These are phyloP conservation scores for Hyaena hyaena DNA, from an alignment of 2,113 vertebrate genomes.

Conservation along the genomic window DNA sequence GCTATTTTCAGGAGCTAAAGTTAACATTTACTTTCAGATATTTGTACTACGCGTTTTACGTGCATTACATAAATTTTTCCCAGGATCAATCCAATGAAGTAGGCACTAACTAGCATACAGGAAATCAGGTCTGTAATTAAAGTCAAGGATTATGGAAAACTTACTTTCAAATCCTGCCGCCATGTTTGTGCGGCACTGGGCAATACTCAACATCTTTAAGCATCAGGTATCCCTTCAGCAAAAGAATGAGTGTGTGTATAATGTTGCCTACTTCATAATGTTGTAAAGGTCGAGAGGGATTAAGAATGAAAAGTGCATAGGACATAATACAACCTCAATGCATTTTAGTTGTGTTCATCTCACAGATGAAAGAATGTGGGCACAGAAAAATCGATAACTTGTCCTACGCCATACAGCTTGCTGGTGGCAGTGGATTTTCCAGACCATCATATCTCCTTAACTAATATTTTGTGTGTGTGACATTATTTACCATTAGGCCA, in stretches of 20 bases:
- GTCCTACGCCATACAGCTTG: background rate
- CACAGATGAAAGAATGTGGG: background rate
- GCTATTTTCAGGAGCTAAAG: background rate
- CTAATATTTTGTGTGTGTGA: background rate
- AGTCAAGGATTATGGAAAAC: background rate
- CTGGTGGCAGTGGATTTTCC: background rate
- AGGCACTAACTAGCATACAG: background rate
- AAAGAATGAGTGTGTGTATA: background rate
- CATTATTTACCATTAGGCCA: background rate
- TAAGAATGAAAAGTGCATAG: background rate
- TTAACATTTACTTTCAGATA: background rate
- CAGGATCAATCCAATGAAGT: background rate
- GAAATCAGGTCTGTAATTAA: background rate
- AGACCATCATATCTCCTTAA: background rate
- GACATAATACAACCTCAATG: background rate
- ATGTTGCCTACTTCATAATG: background rate
- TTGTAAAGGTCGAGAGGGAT: background rate
- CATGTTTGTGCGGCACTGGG: background rate
- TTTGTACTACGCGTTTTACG: background rate
- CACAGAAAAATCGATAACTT: background rate
- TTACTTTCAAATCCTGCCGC: slow-evolving; percentile 16
- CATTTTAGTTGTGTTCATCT: background rate
- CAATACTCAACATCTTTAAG: background rate
- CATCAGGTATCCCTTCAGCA: background rate
- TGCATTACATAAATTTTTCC: background rate